Percentiles rank a stretch among this genome's conserved stretches.
These are phyloP conservation scores for Byasa hedistus DNA, from an alignment of 2,888 invertebrate species.

Conservation along the genomic window DNA sequence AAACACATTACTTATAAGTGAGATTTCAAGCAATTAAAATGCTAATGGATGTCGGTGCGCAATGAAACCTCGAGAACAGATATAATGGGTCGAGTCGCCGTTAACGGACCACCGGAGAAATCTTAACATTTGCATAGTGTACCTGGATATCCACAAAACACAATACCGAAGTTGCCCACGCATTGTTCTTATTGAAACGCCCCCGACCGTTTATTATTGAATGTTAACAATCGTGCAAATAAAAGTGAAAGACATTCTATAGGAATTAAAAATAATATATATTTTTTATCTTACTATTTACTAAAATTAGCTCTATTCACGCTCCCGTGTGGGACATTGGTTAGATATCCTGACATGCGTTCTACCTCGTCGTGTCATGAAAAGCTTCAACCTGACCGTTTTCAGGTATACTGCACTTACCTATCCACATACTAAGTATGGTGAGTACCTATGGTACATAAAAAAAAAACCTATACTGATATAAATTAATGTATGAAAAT, in stretches of 20 bases:
- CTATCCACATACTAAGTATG: too few relatives aligned
- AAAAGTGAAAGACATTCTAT: not conserved
- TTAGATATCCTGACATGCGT: too few relatives aligned
- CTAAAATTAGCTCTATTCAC: not conserved
- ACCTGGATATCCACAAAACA: constrained; percentile 48
- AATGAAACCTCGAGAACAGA: constrained; percentile 55
- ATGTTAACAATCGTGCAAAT: constrained; percentile 28
- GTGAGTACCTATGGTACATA: too few relatives aligned
- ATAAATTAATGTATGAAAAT: too few relatives aligned
- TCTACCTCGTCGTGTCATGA: too few relatives aligned
- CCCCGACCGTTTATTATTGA: constrained; percentile 42
- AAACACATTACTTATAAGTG: constrained; percentile 38
- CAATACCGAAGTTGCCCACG: constrained; percentile 45
- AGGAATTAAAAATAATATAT: not conserved
- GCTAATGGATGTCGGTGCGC: constrained; percentile 50
- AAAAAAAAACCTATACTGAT: too few relatives aligned
- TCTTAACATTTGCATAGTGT: constrained; percentile 56
- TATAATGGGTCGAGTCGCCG: constrained; percentile 49
- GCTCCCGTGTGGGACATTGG: too few relatives aligned
- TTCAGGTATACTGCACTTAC: too few relatives aligned
- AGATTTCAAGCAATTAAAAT: constrained; percentile 57
- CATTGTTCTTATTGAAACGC: constrained; percentile 42
- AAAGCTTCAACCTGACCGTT: too few relatives aligned
- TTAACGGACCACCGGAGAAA: constrained; percentile 47
- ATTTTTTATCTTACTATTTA: too few relatives aligned